Evolutionary conservation across 2,113 vertebrate genomes (phyloP).

Genomic region (Phalacrocorax carbo): DNA sequence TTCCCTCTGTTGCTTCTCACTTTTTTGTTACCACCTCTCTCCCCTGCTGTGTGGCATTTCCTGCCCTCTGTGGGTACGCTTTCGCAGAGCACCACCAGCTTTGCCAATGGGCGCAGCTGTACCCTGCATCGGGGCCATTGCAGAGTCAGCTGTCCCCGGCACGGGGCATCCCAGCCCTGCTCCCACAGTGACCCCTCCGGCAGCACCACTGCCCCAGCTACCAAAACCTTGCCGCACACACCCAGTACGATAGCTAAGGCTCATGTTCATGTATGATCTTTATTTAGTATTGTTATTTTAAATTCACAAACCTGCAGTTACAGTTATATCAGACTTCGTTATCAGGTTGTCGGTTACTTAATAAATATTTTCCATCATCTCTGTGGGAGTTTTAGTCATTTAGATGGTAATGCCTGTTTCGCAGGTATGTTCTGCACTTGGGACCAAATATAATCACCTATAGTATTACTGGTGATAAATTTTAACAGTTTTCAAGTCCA

Average conservation of each 20-base stretch:
- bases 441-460: neutral
- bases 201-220: neutral
- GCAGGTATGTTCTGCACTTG: neutral
- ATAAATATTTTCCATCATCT: conserved; percentile 59
- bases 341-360: conserved; percentile 59
- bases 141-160: neutral
- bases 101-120: neutral
- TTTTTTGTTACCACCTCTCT: too few relatives aligned
- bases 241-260: neutral
- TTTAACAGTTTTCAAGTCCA: neutral
- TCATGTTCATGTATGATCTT: neutral
- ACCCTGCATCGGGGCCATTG: neutral
- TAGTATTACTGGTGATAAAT: neutral
- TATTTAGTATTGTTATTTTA: conserved; percentile 20
- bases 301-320: conserved; percentile 20
- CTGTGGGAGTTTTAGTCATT: conserved; percentile 61
- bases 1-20: neutral
- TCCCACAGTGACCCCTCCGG: neutral
- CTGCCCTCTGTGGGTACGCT: neutral
- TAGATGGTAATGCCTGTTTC: conserved; percentile 51
- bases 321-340: conserved; percentile 35
- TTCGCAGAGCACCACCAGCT: neutral
- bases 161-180: neutral
- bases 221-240: neutral
- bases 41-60: neutral